phyloP scores from a whole-genome alignment of 2,797 vertebrate species.

The Delichon dasypus region DNA sequence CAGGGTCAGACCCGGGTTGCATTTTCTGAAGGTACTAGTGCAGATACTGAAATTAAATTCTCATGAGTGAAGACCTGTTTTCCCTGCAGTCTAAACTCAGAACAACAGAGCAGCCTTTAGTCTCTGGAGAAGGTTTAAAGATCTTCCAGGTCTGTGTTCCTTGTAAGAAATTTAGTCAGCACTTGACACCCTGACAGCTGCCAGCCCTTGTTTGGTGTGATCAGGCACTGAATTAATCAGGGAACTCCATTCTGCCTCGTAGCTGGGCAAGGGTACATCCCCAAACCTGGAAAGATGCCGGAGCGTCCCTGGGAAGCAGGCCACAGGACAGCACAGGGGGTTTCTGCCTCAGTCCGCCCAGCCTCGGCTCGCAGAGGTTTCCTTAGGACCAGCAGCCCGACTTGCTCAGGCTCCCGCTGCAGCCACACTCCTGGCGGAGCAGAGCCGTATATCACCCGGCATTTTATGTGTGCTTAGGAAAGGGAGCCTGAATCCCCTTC shows the following conservation, averaged over 20 bases:
- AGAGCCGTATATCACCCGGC: slow-evolving; percentile 19
- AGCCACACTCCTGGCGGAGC: background rate
- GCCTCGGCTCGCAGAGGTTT: background rate
- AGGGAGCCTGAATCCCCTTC: slow-evolving; percentile 22
- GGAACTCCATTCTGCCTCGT: background rate
- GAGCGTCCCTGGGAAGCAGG: background rate
- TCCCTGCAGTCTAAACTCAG: slow-evolving; percentile 3
- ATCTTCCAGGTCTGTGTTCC: slow-evolving; percentile 23
- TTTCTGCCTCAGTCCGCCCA: background rate
- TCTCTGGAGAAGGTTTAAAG: slow-evolving; percentile 30
- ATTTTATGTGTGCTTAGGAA: slow-evolving; percentile 10
- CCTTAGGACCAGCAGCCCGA: slow-evolving; percentile 5
- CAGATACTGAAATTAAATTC: background rate
- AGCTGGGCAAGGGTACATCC: background rate
- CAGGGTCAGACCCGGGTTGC: background rate
- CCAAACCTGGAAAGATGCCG: background rate
- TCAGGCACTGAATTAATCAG: background rate
- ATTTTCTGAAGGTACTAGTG: background rate
- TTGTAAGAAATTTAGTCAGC: slow-evolving; percentile 6
- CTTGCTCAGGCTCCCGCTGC: background rate
- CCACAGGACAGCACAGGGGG: background rate
- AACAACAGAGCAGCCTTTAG: background rate
- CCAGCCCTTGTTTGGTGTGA: slow-evolving; percentile 24
- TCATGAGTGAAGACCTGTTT: background rate
- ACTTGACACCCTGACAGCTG: background rate